Conservation (phyloP, 2,888 invertebrate species). For the Lasioglossum malachurum region DNA sequence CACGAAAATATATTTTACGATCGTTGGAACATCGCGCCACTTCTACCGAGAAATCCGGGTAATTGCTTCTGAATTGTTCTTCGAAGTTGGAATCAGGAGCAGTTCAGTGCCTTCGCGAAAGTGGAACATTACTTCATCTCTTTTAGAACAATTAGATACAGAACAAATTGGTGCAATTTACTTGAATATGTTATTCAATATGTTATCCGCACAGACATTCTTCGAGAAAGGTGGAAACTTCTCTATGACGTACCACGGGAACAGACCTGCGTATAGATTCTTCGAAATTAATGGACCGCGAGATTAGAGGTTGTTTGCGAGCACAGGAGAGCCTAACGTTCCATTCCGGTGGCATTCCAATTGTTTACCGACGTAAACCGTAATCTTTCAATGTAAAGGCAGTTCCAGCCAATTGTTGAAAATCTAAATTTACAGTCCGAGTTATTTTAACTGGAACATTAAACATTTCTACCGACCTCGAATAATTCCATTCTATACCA, state of each 20-base stretch:
- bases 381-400: slow-evolving; percentile 19
- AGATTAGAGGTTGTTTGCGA: slow-evolving; percentile 65
- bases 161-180: background rate
- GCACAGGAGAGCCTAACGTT: slow-evolving; percentile 24
- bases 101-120: background rate
- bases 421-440: background rate
- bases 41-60: background rate
- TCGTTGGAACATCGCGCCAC: background rate
- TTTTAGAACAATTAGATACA: background rate
- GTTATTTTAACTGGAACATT: no score
- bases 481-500: no score
- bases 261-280: slow-evolving; percentile 64
- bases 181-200: background rate
- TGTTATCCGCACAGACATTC: no score
- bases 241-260: slow-evolving; percentile 2
- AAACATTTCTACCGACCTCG: no score
- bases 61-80: slow-evolving; percentile 3
- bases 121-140: no score
- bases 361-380: slow-evolving; percentile 43
- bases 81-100: background rate
- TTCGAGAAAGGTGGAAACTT: no score
- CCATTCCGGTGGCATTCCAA: slow-evolving; percentile 26
- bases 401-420: background rate
- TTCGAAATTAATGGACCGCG: slow-evolving; percentile 74
- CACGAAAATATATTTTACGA: slow-evolving; percentile 13